phyloP scores from a whole-genome alignment of 2,113 vertebrate species.

The Prietella phreatophila region DNA sequence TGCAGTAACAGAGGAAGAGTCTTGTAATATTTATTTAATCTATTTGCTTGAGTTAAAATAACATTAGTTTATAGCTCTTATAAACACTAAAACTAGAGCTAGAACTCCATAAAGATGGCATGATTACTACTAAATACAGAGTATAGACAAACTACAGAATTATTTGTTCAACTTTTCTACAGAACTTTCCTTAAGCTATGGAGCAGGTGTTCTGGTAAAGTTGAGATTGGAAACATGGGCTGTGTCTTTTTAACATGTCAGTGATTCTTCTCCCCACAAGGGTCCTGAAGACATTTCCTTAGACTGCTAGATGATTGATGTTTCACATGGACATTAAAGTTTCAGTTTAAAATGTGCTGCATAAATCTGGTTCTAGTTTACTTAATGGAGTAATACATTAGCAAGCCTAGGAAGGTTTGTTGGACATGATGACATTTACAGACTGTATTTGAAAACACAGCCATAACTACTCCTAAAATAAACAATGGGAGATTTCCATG shows the following conservation, averaged over 20 bases:
- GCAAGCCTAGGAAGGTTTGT: background rate
- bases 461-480: slow-evolving; percentile 31
- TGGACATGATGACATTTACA: slow-evolving; percentile 22
- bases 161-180: background rate
- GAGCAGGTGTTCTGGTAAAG: slow-evolving; percentile 8
- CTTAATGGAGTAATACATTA: slow-evolving; percentile 28
- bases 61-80: background rate
- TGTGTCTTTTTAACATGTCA: slow-evolving; percentile 24
- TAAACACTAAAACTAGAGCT: background rate
- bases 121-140: background rate
- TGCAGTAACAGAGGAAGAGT: slow-evolving; percentile 3
- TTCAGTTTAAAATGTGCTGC: slow-evolving; percentile 2
- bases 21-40: slow-evolving; percentile 18
- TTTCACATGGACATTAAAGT: slow-evolving; percentile 16
- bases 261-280: slow-evolving; percentile 15
- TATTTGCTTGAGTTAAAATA: slow-evolving; percentile 9
- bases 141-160: background rate
- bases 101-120: background rate
- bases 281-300: slow-evolving; percentile 33
- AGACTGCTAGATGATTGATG: slow-evolving; percentile 7
- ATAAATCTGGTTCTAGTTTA: slow-evolving; percentile 11
- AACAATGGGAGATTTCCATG: slow-evolving; percentile 30
- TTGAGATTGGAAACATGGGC: slow-evolving; percentile 12
- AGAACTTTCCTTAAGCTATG: slow-evolving; percentile 4
- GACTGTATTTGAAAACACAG: slow-evolving; percentile 15